Evolutionary conservation across 2,888 invertebrate species (phyloP).

Genomic region (Rhopalosiphum nymphaeae): DNA sequence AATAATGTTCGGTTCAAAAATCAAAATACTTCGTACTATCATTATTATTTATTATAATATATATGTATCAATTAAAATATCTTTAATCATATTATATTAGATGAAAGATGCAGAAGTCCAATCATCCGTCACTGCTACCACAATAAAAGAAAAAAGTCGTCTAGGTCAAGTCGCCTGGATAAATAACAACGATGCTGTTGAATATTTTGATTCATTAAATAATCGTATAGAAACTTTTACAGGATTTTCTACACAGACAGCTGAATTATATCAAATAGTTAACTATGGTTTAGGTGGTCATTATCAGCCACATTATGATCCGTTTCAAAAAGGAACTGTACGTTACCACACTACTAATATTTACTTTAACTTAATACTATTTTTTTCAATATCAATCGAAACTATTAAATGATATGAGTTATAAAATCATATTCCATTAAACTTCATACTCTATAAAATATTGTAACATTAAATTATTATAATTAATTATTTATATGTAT

Average conservation of each 20-base stretch:
- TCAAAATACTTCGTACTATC: too few species aligned
- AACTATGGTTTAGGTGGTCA: constrained; percentile 55
- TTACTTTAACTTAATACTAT: background rate
- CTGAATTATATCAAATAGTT: constrained; percentile 5
- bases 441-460: too few species aligned
- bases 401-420: background rate
- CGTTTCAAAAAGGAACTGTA: background rate
- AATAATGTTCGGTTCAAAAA: too few species aligned
- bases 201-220: background rate
- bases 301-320: background rate
- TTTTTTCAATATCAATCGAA: background rate
- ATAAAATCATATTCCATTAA: too few species aligned
- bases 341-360: background rate
- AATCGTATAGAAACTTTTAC: constrained; percentile 71
- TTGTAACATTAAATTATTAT: background rate
- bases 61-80: background rate
- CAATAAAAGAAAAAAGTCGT: background rate
- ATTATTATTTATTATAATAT: background rate
- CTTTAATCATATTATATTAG: background rate
- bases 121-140: rapidly evolving
- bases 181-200: rapidly evolving
- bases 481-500: background rate
- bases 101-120: background rate
- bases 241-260: background rate
- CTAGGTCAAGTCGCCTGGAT: background rate